phyloP scores from a whole-genome alignment of 2,113 vertebrate genomes.

The Tychaedon coryphoeus region DNA sequence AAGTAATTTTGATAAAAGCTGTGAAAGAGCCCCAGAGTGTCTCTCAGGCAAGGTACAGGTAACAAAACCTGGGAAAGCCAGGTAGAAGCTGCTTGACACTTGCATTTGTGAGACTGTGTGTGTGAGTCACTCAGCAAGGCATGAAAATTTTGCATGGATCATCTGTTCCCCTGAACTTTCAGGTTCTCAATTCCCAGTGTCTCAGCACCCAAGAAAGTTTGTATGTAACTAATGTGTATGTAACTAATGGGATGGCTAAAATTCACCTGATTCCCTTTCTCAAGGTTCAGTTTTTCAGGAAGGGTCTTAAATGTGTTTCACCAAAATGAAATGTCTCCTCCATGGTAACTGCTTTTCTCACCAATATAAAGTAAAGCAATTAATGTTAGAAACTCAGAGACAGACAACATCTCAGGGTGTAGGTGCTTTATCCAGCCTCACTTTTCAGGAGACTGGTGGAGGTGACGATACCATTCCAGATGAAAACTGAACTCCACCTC shows the following conservation, averaged over 20 bases:
- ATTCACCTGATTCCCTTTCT: neutral
- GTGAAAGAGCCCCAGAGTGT: neutral
- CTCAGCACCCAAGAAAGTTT: neutral
- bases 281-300: neutral
- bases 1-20: conserved; percentile 8
- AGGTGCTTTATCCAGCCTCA: neutral
- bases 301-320: neutral
- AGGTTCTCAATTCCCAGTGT: neutral
- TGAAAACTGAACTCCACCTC: neutral
- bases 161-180: neutral
- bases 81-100: neutral
- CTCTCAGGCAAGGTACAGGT: neutral
- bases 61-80: neutral
- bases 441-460: neutral
- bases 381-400: neutral
- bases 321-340: neutral
- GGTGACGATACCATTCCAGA: neutral
- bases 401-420: neutral
- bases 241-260: neutral
- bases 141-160: neutral
- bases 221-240: neutral
- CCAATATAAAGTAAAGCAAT: neutral
- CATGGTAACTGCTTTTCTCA: neutral
- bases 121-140: neutral
- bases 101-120: neutral